Evolutionary conservation across 2,797 vertebrate species (phyloP).

Genomic region (Enteromius fasciolatus): DNA sequence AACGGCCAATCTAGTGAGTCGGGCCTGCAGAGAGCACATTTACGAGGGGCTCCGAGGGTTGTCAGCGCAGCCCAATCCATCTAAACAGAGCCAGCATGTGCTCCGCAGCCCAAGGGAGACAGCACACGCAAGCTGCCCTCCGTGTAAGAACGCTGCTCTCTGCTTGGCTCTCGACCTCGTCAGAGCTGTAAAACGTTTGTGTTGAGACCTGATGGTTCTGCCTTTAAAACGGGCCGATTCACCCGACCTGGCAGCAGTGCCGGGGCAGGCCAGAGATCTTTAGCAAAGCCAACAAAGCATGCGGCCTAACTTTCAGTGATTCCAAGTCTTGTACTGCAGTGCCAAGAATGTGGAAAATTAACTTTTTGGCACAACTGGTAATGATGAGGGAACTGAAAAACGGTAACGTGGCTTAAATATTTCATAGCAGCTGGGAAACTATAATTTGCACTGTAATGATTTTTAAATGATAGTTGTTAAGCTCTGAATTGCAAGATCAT

Average conservation of each 20-base stretch:
- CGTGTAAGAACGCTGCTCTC: constrained; percentile 46
- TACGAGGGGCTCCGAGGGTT: constrained; percentile 73
- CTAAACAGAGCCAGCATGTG: constrained; percentile 55
- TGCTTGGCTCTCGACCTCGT: constrained; percentile 42
- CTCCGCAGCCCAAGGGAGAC: constrained; percentile 44
- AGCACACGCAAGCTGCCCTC: constrained; percentile 43
- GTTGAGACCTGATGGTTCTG: constrained; percentile 31
- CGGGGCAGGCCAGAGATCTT: constrained; percentile 45
- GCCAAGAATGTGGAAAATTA: not conserved
- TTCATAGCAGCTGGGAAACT: not conserved
- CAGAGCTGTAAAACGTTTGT: constrained; percentile 49
- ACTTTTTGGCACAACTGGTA: not conserved
- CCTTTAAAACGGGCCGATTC: constrained; percentile 48
- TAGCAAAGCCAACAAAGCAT: constrained; percentile 36
- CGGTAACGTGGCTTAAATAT: no score
- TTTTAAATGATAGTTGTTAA: not conserved
- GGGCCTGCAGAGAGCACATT: constrained; percentile 70
- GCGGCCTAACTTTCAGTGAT: constrained; percentile 22
- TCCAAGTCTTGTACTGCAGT: constrained; percentile 16
- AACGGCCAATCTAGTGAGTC: constrained; percentile 48
- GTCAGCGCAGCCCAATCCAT: constrained; percentile 65
- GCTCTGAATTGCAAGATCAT: not conserved
- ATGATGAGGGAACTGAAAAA: not conserved
- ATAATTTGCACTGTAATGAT: not conserved
- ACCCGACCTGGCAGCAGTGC: constrained; percentile 35